Evolutionary conservation across 2,113 vertebrate genomes (phyloP).

Genomic region (Australoheros scitulus): DNA sequence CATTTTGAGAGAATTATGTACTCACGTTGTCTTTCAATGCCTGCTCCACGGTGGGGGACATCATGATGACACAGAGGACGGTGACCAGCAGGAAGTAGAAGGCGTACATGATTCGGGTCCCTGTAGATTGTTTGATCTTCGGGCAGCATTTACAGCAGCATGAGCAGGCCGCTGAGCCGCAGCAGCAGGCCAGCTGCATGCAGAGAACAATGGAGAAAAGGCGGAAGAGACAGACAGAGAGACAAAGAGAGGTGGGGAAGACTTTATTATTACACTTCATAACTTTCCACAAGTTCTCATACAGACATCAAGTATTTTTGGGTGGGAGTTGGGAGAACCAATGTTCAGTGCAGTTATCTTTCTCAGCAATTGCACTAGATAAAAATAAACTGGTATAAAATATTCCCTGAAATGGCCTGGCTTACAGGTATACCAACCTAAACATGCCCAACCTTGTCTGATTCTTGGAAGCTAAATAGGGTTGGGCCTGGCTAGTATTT

Average conservation of each 20-base stretch:
- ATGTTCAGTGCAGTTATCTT: background rate
- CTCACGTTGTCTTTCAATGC: conserved; percentile 84
- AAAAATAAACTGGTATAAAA: background rate
- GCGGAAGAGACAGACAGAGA: conserved; percentile 12
- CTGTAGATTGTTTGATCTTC: conserved; percentile 94
- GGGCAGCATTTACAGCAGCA: conserved; percentile 94
- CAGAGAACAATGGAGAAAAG: conserved; percentile 31
- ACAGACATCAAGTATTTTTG: background rate
- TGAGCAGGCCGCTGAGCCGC: conserved; percentile 88
- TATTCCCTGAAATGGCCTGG: background rate
- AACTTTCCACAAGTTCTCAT: conserved; percentile 10
- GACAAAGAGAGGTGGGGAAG: background rate
- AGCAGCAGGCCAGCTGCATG: conserved; percentile 94
- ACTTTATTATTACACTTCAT: conserved; percentile 4
- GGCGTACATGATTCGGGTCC: conserved; percentile 94
- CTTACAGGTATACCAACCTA: background rate
- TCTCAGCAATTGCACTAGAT: background rate
- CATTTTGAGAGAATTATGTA: conserved; percentile 29
- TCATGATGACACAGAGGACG: conserved; percentile 91
- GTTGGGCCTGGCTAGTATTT: background rate
- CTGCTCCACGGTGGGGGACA: conserved; percentile 88
- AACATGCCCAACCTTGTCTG: background rate
- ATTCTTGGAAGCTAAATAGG: too few species aligned
- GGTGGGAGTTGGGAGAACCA: background rate
- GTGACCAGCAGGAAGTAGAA: conserved; percentile 93